Percentiles rank a stretch among this genome's conserved stretches.
Conservation (phyloP, 2,888 invertebrate genomes). For the Acanthopleura granulata region DNA sequence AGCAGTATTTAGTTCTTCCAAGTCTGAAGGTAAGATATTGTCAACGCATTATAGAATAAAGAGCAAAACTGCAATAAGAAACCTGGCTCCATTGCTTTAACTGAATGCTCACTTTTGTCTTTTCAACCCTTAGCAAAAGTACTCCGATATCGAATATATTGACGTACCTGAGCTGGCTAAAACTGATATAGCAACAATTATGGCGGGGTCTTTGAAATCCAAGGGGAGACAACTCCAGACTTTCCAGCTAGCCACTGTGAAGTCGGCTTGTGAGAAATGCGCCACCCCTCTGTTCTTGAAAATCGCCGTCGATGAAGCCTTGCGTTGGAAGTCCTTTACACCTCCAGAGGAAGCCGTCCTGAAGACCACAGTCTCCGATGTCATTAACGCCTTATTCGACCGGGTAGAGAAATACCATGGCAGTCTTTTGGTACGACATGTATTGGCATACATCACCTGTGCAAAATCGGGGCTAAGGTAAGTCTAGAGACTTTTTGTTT, state of each 20-base stretch:
- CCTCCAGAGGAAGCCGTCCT: background rate
- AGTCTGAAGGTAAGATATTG: background rate
- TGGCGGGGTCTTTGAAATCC: background rate
- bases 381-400: slow-evolving; percentile 17
- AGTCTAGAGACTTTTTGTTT: no score
- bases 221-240: background rate
- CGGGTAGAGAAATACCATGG: slow-evolving; percentile 18
- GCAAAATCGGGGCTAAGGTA: slow-evolving; percentile 12
- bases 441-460: slow-evolving; percentile 12
- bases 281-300: slow-evolving; percentile 18
- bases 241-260: background rate
- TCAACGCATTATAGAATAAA: no score
- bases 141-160: background rate
- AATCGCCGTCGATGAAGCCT: slow-evolving; percentile 9
- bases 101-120: background rate
- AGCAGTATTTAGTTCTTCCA: background rate
- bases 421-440: background rate
- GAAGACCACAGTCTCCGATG: slow-evolving; percentile 3
- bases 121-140: background rate
- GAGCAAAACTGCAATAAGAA: background rate
- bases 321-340: slow-evolving; percentile 15
- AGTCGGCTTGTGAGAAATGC: background rate
- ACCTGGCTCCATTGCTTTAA: background rate
- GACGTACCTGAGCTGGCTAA: slow-evolving; percentile 2
- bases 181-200: background rate